Conservation (phyloP, 2,888 invertebrate genomes). For the Xiphydria camelus region DNA sequence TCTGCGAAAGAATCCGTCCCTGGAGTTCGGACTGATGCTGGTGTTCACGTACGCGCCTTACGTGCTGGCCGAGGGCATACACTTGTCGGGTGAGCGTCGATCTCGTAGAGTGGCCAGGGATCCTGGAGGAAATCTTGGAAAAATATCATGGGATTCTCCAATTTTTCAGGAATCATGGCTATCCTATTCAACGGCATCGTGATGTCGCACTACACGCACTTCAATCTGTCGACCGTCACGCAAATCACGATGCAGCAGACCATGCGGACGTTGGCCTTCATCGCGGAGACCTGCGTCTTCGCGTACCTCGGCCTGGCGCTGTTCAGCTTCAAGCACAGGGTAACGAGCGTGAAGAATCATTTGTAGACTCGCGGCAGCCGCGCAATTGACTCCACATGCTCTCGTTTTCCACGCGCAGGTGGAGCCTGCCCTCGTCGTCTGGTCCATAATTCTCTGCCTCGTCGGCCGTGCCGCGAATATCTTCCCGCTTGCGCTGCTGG, state of each 20-base stretch:
- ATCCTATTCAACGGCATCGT: constrained; percentile 98
- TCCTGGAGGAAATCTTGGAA: too few species aligned
- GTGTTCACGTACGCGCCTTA: constrained; percentile 99
- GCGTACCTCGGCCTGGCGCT: constrained; percentile 95
- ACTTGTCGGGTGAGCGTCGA: constrained; percentile 79
- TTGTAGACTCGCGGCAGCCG: too few species aligned
- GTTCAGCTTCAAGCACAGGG: constrained; percentile 91
- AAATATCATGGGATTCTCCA: background rate
- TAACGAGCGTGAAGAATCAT: too few species aligned
- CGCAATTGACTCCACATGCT: too few species aligned
- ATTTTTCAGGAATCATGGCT: constrained; percentile 90
- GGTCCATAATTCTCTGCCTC: constrained; percentile 91
- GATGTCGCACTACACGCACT: constrained; percentile 99
- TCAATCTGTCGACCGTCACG: constrained; percentile 95
- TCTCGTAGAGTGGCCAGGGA: too few species aligned
- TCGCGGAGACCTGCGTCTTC: constrained; percentile 98
- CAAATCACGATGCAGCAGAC: constrained; percentile 99
- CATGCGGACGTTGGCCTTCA: constrained; percentile 94
- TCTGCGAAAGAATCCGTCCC: constrained; percentile 93
- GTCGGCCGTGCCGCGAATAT: constrained; percentile 96
- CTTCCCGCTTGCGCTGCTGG: constrained; percentile 89
- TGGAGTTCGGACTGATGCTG: constrained; percentile 98
- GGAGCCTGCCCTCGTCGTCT: constrained; percentile 88
- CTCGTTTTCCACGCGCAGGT: too few species aligned
- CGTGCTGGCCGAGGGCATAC: constrained; percentile 95